phyloP scores from a whole-genome alignment of 2,113 vertebrate species.

The Anguilla rostrata region DNA sequence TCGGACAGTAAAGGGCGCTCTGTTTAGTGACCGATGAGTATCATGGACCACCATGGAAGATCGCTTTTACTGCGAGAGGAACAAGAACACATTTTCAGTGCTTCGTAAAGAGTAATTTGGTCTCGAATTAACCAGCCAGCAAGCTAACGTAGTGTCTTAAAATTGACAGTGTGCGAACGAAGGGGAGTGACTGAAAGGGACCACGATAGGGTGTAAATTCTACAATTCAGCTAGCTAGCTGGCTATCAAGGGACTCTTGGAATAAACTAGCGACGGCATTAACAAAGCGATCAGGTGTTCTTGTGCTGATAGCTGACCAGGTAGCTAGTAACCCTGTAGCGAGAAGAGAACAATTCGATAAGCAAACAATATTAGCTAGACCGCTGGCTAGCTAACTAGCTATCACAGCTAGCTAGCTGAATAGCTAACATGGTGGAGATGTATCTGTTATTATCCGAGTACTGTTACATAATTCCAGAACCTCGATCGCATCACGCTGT shows the following conservation, averaged over 20 bases:
- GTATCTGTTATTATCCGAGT: slow-evolving; percentile 49
- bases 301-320: not conserved
- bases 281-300: not conserved
- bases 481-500: slow-evolving; percentile 40
- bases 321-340: not conserved
- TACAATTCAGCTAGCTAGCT: not conserved
- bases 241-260: not conserved
- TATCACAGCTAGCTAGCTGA: not conserved
- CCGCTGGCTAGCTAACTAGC: slow-evolving; percentile 10
- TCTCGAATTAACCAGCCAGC: slow-evolving; percentile 2
- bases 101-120: slow-evolving; percentile 25
- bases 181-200: slow-evolving; percentile 20
- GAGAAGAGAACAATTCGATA: not conserved
- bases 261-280: not conserved
- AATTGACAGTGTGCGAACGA: slow-evolving; percentile 24
- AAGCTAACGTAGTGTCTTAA: not conserved
- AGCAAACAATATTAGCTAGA: slow-evolving; percentile 13
- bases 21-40: slow-evolving; percentile 21
- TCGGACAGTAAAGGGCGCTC: not conserved
- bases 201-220: slow-evolving; percentile 2
- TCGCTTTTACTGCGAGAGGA: slow-evolving; percentile 8
- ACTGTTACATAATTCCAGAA: slow-evolving; percentile 63
- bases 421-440: slow-evolving; percentile 63
- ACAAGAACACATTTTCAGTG: slow-evolving; percentile 30
- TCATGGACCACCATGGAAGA: not conserved